Base-by-base conservation (phyloP, 2,797 vertebrate genomes). In the Scleropages formosus region DNA sequence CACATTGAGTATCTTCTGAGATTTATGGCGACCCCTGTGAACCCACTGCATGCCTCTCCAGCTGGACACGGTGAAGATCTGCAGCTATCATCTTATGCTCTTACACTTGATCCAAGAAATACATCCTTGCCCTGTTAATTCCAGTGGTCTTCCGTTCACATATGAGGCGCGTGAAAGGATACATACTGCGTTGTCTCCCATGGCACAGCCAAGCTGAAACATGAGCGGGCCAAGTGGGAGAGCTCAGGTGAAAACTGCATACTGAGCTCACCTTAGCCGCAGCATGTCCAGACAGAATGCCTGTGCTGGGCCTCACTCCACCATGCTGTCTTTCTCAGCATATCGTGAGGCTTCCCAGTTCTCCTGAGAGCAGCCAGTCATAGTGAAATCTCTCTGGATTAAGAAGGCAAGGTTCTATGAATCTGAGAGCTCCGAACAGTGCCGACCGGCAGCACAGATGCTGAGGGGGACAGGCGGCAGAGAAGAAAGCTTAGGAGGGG, bases 401-500 rank as follows among this genome's bases (percentile, higher is more conserved):
- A 80, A 78, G 80, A 74, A 46, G 79, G 80, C 62, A 64, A 75
- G 77, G 60, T 61, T 77, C 74, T 70, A 72, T 66, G 68, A 71
- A 73, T 67, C 49, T 51, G 69, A 70, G 66, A 75, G 39, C 64
- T 60, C 53, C 39, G 49, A 61, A 15, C 39, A 24, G 71, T 18
- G 71, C 60, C 70, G 60, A 62, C 67, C 70, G 18, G 44, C 66
- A 64, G 67, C 66, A 69, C 69, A 56, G 60, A 56, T 27, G 66
- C 46, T 18, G 46, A 92, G 84, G 93, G 70, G 92, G 88, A 93
- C 85, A 91, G 81, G 91, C 82, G 80, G 79, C 79, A 80, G 82
- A 82, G 75, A 58, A 49, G 65, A 77, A 67, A 77, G 78, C 71
- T 72, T 46, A 27, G 71, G 56, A 60, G 27, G 53, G 71, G 72